Conservation (phyloP, 2,113 vertebrate species). For the Erpornis zantholeuca region DNA sequence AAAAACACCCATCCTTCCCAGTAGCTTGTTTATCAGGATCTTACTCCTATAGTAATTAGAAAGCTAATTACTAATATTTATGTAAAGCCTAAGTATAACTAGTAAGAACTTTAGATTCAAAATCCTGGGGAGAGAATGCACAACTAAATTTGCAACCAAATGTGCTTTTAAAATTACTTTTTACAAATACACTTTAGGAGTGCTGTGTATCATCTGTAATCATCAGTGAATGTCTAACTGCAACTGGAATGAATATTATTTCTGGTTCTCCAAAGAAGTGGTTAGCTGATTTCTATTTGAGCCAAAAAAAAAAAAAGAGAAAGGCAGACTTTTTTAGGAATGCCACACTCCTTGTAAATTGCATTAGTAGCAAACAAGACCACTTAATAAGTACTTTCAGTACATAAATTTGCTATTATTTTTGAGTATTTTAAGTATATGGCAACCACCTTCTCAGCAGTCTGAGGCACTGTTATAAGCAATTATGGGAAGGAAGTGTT, state of each 20-base stretch:
- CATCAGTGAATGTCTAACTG: neutral
- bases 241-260: neutral
- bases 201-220: neutral
- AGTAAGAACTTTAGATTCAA: neutral
- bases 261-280: neutral
- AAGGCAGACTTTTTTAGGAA: neutral
- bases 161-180: neutral
- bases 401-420: neutral
- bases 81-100: neutral
- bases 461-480: neutral
- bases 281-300: neutral
- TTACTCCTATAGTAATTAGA: neutral
- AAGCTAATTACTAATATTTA: neutral
- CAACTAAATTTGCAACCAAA: neutral
- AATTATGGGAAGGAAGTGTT: neutral
- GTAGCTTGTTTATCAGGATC: neutral
- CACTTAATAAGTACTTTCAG: neutral
- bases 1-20: neutral
- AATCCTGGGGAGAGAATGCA: neutral
- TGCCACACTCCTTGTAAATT: neutral
- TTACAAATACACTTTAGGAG: neutral
- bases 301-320: rapidly evolving
- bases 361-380: neutral
- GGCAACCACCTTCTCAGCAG: neutral
- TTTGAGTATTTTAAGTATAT: neutral